Conservation (phyloP, 1,140 invertebrate genomes). For the Lethrus apterus region DNA sequence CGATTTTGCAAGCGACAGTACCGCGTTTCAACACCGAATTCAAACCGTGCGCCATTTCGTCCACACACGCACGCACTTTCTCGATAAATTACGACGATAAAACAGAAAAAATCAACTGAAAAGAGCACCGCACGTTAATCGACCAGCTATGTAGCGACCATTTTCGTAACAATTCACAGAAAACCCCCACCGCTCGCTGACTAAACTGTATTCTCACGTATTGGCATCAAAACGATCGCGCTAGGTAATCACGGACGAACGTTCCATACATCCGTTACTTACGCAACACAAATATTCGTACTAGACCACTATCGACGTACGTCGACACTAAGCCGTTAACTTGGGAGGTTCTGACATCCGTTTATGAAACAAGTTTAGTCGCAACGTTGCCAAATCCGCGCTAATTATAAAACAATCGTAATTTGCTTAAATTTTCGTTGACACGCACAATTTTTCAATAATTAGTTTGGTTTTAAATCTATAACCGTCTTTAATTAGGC, state of each 20-base stretch:
- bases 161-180: slow-evolving; percentile 42
- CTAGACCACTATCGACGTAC: slow-evolving; percentile 10
- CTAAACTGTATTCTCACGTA: slow-evolving; percentile 40
- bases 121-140: no score
- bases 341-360: slow-evolving; percentile 49
- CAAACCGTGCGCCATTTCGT: slow-evolving; percentile 52
- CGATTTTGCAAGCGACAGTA: slow-evolving; percentile 36
- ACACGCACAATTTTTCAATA: background rate
- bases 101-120: slow-evolving; percentile 28
- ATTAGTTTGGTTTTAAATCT: background rate
- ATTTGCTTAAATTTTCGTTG: slow-evolving; percentile 4
- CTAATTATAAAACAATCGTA: no score
- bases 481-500: background rate
- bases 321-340: slow-evolving; percentile 22
- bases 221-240: slow-evolving; percentile 25
- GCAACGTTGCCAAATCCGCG: slow-evolving; percentile 46
- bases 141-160: slow-evolving; percentile 40
- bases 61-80: slow-evolving; percentile 27
- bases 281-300: background rate
- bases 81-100: slow-evolving; percentile 15
- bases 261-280: no score
- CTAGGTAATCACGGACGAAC: no score
- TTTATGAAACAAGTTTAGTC: slow-evolving; percentile 57
- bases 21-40: slow-evolving; percentile 47
- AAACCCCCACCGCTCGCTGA: slow-evolving; percentile 37